Evolutionary conservation across 2,888 invertebrate genomes (phyloP).

Genomic region (Julus scandinavius): DNA sequence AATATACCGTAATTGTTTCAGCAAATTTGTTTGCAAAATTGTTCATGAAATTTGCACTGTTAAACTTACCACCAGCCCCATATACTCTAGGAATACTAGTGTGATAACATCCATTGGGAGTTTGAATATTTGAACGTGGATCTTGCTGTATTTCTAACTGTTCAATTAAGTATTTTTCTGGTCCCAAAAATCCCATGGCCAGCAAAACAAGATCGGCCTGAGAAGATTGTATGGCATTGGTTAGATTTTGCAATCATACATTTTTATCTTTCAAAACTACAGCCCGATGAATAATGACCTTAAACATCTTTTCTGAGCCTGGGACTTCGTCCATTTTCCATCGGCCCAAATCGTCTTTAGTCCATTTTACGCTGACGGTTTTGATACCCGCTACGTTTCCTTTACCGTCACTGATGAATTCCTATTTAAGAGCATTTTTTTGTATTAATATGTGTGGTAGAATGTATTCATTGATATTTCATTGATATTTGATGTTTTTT

Average conservation of each 20-base stretch:
- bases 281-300: constrained; percentile 64
- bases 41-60: background rate
- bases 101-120: constrained; percentile 79
- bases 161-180: constrained; percentile 87
- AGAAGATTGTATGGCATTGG: background rate
- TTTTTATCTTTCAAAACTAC: background rate
- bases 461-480: background rate
- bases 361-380: constrained; percentile 92
- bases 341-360: constrained; percentile 87
- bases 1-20: constrained; percentile 54
- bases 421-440: constrained; percentile 67
- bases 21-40: too few species aligned
- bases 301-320: constrained; percentile 73
- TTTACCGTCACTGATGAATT: constrained; percentile 88
- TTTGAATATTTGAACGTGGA: constrained; percentile 90
- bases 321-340: constrained; percentile 93
- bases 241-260: background rate
- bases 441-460: background rate
- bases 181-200: constrained; percentile 99
- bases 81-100: constrained; percentile 87
- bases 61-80: constrained; percentile 87
- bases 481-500: constrained; percentile 31
- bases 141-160: constrained; percentile 84
- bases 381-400: constrained; percentile 92
- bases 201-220: constrained; percentile 88